Evolutionary conservation across 2,113 vertebrate genomes (phyloP), one percentile per base, ranked within the genome.

Genomic region (Varanus salvator): DNA sequence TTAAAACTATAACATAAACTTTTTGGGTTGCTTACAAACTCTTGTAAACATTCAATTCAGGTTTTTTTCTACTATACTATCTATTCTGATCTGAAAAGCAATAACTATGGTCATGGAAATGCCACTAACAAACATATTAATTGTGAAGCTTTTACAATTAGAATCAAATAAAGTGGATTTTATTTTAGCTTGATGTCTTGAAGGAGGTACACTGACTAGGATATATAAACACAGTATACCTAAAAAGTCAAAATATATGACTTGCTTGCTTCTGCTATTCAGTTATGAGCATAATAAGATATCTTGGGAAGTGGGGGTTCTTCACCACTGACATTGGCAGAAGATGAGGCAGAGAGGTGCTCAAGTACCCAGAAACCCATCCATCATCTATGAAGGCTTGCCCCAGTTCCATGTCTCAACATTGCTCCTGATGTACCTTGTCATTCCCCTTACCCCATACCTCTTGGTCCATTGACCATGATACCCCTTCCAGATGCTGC

Each of bases 31-130:
- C 0, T 11, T 68, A 38, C 89, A 86, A 91, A 44, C 0, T 5
- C 14, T 57, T 17, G 27, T 78, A 50, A 54, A 54, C 54, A 54
- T 54, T 50, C 72, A 4, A 77, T 31, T 74, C 21, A 57, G 34
- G 6, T 86, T 60, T 80, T 54, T 50, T 48, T 80, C 34, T 89
- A 86, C n/a, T 38, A 4, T 78, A 25, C 52, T 14, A 89, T 91
- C 71, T 88, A 75, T 69, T 92, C 86, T 91, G 54, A 25, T 86
- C 12, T 88, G 69, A 83, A 52, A 23, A 72, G 77, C 44, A 69
- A 74, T 21, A 29, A 74, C 27, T 29, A 50, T 27, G 48, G 44
- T 72, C 69, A 71, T 60, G 12, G 81, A 72, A 88, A 83, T 76
- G 72, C 6, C 54, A 66, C 21, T 19, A 31, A 34, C 48, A 81